phyloP scores from a whole-genome alignment of 2,113 vertebrate genomes.

The Caranx melampygus region DNA sequence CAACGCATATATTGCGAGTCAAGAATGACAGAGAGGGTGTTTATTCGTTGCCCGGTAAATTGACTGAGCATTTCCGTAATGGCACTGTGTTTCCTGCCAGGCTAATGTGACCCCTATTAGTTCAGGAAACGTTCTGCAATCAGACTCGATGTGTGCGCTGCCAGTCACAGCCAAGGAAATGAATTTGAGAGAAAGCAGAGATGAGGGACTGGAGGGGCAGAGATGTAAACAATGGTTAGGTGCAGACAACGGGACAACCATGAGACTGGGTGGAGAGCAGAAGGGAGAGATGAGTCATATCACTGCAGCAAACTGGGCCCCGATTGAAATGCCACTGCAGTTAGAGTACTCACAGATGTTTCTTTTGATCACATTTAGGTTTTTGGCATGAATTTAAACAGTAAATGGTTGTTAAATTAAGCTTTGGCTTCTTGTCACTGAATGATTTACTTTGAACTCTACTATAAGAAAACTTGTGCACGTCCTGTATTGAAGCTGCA shows the following conservation, averaged over 20 bases:
- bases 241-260: conserved; percentile 58
- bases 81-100: conserved; percentile 71
- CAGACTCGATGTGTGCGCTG: conserved; percentile 24
- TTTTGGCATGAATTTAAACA: conserved; percentile 6
- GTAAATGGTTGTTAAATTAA: neutral
- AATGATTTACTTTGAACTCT: neutral
- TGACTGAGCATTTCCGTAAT: conserved; percentile 76
- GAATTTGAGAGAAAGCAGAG: conserved; percentile 44
- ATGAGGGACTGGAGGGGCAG: conserved; percentile 26
- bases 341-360: conserved; percentile 19
- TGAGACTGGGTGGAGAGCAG: conserved; percentile 54
- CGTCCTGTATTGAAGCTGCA: neutral
- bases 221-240: conserved; percentile 66
- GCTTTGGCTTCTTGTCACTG: neutral
- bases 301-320: conserved; percentile 65
- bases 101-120: conserved; percentile 78
- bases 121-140: conserved; percentile 62
- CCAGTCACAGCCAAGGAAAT: conserved; percentile 50
- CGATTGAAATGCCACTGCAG: conserved; percentile 74
- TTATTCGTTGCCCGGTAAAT: conserved; percentile 71
- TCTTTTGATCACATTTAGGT: conserved; percentile 28
- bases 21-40: conserved; percentile 64
- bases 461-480: neutral
- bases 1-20: conserved; percentile 49
- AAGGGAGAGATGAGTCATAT: conserved; percentile 81